phyloP scores from a whole-genome alignment of 2,113 vertebrate species.

The Hystrix brachyura region DNA sequence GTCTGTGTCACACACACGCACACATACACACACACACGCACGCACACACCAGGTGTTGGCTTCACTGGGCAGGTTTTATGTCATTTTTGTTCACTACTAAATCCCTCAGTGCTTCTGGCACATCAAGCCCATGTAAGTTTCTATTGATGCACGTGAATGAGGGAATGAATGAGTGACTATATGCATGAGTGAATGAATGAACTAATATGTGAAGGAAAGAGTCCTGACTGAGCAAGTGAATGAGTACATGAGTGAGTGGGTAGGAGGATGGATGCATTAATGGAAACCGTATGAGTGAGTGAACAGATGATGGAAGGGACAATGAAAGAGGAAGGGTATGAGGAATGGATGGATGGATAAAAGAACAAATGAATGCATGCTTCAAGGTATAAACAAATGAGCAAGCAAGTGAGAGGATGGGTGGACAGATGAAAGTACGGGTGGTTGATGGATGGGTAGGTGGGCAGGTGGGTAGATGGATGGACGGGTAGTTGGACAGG shows the following conservation, averaged over 20 bases:
- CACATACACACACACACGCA: neutral
- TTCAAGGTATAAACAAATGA: neutral
- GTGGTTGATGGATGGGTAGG: too few species aligned
- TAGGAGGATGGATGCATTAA: neutral
- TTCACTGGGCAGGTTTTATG: too few species aligned
- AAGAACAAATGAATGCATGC: too few species aligned
- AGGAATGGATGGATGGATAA: neutral
- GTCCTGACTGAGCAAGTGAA: neutral
- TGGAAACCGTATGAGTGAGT: neutral
- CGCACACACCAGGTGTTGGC: neutral
- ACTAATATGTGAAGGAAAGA: neutral
- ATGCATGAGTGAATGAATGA: neutral
- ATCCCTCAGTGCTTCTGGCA: neutral
- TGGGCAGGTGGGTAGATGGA: neutral
- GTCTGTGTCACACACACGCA: neutral
- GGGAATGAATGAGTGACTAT: neutral
- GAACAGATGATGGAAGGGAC: neutral
- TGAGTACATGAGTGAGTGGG: neutral
- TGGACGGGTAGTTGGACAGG: neutral
- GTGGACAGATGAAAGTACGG: too few species aligned
- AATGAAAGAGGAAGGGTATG: neutral
- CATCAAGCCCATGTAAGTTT: neutral
- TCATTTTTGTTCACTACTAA: neutral
- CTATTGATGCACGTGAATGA: neutral
- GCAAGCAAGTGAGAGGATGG: neutral